Conservation (phyloP, 1,140 invertebrate genomes). For the Penaeus indicus region DNA sequence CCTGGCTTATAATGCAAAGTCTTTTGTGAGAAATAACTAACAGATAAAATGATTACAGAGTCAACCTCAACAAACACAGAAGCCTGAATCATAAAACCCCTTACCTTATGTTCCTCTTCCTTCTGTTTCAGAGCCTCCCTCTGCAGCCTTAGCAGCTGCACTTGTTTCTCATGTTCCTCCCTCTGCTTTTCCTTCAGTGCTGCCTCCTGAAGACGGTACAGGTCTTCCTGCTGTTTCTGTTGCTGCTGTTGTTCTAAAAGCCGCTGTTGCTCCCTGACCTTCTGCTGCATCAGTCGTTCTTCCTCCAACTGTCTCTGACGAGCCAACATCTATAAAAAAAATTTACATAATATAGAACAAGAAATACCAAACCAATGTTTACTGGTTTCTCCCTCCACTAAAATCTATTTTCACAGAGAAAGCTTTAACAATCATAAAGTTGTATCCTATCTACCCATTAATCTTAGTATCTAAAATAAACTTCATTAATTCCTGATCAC, state of each 20-base stretch:
- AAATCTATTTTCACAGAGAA: too few species aligned
- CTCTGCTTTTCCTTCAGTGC: constrained; percentile 56
- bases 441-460: too few species aligned
- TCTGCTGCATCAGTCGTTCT: constrained; percentile 58
- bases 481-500: too few species aligned
- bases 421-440: too few species aligned
- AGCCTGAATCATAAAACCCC: not conserved
- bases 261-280: constrained; percentile 56
- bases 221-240: constrained; percentile 53
- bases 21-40: not conserved
- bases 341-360: not conserved
- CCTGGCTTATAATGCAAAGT: not conserved
- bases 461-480: too few species aligned
- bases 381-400: too few species aligned
- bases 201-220: constrained; percentile 52
- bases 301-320: constrained; percentile 48
- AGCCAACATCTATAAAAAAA: constrained; percentile 41
- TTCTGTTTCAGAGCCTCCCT: constrained; percentile 45
- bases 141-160: constrained; percentile 48
- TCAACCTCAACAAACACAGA: not conserved
- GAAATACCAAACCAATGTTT: not conserved
- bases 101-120: constrained; percentile 30
- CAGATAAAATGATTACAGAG: not conserved
- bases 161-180: constrained; percentile 60
- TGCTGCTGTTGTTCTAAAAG: constrained; percentile 59